Percentiles rank a stretch among this genome's conserved stretches.
Conservation (phyloP, 2,113 vertebrate species). For the Orycteropus afer region DNA sequence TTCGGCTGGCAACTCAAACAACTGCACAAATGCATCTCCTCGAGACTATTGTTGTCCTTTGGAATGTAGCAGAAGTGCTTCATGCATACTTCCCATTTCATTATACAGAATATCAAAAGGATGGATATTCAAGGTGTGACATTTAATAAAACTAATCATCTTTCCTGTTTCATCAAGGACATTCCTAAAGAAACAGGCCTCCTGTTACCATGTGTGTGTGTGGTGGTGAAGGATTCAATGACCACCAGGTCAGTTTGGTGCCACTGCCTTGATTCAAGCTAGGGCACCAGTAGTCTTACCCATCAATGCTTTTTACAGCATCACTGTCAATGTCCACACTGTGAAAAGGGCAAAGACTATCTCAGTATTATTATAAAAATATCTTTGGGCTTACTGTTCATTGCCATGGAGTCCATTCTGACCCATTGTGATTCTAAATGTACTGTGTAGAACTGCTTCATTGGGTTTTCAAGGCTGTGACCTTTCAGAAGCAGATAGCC, state of each 20-base stretch:
- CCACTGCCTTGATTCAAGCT: not conserved
- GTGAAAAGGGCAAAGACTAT: not conserved
- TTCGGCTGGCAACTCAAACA: slow-evolving; percentile 12
- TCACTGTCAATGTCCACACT: not conserved
- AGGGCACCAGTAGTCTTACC: not conserved
- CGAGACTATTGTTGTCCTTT: not conserved
- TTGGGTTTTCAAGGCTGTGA: not conserved
- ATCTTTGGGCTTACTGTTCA: not conserved
- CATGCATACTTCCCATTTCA: not conserved
- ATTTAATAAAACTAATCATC: not conserved
- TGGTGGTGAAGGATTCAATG: fast-evolving
- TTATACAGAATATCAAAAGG: not conserved
- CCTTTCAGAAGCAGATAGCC: not conserved
- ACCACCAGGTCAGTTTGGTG: not conserved
- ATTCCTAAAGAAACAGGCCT: not conserved
- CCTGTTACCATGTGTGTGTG: not conserved
- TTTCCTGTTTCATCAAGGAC: not conserved
- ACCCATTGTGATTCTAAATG: not conserved
- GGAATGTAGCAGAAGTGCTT: not conserved
- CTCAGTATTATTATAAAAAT: not conserved
- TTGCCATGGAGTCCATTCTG: not conserved
- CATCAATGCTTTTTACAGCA: not conserved
- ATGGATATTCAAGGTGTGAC: not conserved
- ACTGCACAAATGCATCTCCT: not conserved
- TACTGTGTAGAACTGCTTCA: not conserved